These are phyloP conservation scores for Aplocera efformata DNA, from an alignment of 2,888 invertebrate species.

Conservation along the genomic window DNA sequence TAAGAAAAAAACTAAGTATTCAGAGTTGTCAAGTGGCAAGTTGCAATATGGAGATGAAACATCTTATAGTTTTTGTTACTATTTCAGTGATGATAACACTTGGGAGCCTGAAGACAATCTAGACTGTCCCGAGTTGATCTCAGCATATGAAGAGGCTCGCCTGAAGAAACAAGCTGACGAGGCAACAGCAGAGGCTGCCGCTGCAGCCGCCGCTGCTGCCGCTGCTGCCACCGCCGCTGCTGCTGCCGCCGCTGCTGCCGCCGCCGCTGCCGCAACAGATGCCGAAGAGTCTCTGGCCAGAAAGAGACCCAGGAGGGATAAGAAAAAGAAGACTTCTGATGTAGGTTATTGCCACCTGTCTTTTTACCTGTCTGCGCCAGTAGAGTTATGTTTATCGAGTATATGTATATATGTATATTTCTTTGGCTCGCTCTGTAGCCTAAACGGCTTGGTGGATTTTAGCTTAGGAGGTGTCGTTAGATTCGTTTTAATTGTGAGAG, in stretches of 20 bases:
- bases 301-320: constrained; percentile 50
- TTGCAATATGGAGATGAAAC: too few species aligned
- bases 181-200: constrained; percentile 25
- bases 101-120: constrained; percentile 92
- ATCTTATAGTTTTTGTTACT: not conserved
- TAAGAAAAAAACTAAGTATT: too few species aligned
- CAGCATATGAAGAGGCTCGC: constrained; percentile 85
- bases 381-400: too few species aligned
- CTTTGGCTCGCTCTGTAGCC: too few species aligned
- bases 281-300: constrained; percentile 48
- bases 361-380: too few species aligned
- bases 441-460: too few species aligned
- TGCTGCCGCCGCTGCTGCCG: constrained; percentile 12
- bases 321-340: constrained; percentile 55
- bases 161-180: constrained; percentile 62
- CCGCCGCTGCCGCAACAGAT: constrained; percentile 32
- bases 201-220: constrained; percentile 27
- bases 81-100: constrained; percentile 86
- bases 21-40: too few species aligned
- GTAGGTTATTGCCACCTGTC: constrained; percentile 22
- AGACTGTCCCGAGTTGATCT: constrained; percentile 87
- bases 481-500: too few species aligned
- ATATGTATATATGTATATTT: too few species aligned
- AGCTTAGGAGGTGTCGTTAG: too few species aligned
- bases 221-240: constrained; percentile 22